Conservation (phyloP, 2,888 invertebrate genomes). For the Macrosiphum euphorbiae region DNA sequence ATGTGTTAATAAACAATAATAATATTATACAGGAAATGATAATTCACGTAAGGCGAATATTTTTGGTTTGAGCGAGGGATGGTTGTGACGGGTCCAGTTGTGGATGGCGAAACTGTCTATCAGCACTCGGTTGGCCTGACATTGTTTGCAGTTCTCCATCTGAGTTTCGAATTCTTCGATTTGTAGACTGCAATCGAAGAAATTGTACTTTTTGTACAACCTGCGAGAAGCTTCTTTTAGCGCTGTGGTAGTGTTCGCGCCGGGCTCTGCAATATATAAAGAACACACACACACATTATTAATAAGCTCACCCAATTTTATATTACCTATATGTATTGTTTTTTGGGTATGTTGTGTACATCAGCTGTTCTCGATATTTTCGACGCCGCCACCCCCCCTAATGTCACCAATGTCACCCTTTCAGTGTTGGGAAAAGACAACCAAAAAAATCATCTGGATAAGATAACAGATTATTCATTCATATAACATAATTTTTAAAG, state of each 20-base stretch:
- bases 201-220: conserved; percentile 88
- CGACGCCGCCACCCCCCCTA: too few species aligned
- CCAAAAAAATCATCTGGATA: too few species aligned
- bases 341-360: too few species aligned
- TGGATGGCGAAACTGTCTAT: not conserved
- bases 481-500: too few species aligned
- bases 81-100: not conserved
- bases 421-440: too few species aligned
- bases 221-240: conserved; percentile 84
- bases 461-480: too few species aligned
- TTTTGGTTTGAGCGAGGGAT: not conserved
- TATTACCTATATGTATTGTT: too few species aligned
- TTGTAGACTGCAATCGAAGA: conserved; percentile 96
- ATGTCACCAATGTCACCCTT: too few species aligned
- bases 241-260: conserved; percentile 83
- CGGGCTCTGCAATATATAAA: conserved; percentile 75
- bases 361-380: too few species aligned
- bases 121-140: conserved; percentile 77
- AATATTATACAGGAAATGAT: not conserved
- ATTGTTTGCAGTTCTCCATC: conserved; percentile 90
- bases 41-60: conserved; percentile 24
- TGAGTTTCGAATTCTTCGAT: conserved; percentile 90
- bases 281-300: conserved; percentile 67
- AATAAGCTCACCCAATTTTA: not conserved
- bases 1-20: conserved; percentile 13